Evolutionary conservation across 2,113 vertebrate genomes (phyloP), one percentile per base, ranked within the genome.

Genomic region (Gopherus flavomarginatus): DNA sequence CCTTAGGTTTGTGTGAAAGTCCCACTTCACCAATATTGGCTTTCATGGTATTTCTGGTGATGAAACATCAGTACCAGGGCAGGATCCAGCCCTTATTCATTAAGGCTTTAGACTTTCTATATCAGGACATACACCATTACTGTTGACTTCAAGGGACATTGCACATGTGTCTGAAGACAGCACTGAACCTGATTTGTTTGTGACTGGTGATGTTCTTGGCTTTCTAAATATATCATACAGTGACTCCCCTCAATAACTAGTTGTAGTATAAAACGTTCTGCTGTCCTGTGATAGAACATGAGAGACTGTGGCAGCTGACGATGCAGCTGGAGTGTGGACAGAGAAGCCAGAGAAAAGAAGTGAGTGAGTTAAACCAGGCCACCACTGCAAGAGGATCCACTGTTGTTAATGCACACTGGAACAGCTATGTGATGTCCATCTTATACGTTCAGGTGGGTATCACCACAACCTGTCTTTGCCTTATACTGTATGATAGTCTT

Each of bases 201-300:
- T 1, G 24, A 27, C 16, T 81, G 85, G 26, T 72, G 54, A 42
- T 10, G 44, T n/a, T 16, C 11, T 84, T 89, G 42, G 2, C 57
- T 78, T 90, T 31, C 59, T 27, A n/a, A 21, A 5, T 21, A n/a
- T 56, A 82, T 5, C 0, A 1, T 0, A n/a, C 0, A 0, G 52
- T 24, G 0, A 5, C 59, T 6, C 42, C 0, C 1, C 57, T 78
- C 84, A 3, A 24, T 2, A 0, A 0, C 79, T 22, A 92, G 47
- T 38, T 83, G 42, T 11, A 78, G 42, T 7, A 47, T 78, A 44
- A 27, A 47, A 78, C 4, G 4, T n/a, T 35, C 8, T 35, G 62
- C 31, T 31, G n/a, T 78, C 85, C 57, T 89, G 35, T 47, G 35
- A 65, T 50, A 85, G 85, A 65, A 93, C 19, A 53, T 21, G 29